Conservation (phyloP, 2,888 invertebrate species). For the Cryptus armator region DNA sequence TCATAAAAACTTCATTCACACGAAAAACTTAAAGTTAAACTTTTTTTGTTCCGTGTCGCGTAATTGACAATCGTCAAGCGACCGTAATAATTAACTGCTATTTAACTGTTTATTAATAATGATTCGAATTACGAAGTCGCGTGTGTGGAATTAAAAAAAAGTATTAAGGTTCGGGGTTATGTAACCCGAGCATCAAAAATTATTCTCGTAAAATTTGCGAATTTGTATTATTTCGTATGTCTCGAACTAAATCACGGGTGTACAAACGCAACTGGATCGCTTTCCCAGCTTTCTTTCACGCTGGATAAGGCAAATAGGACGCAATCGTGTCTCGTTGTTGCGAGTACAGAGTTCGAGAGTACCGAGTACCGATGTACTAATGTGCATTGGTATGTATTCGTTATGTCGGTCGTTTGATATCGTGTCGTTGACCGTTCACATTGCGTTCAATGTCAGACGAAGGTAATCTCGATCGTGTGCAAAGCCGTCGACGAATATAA, state of each 20-base stretch:
- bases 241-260: no score
- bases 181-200: neutral
- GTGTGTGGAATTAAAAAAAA: neutral
- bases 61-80: no score
- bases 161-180: neutral
- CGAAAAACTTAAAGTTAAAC: no score
- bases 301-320: constrained; percentile 7
- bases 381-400: neutral
- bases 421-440: constrained; percentile 29
- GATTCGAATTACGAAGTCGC: neutral
- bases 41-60: no score
- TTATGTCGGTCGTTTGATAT: neutral
- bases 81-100: no score
- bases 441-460: constrained; percentile 38
- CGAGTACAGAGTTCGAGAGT: neutral
- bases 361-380: neutral
- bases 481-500: neutral
- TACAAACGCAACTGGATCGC: neutral
- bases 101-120: no score
- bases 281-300: neutral
- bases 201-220: neutral
- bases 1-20: no score
- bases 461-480: neutral
- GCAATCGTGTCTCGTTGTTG: no score
- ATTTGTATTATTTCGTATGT: neutral